phyloP scores from a whole-genome alignment of 2,113 vertebrate genomes.

The Cinclus mexicanus region DNA sequence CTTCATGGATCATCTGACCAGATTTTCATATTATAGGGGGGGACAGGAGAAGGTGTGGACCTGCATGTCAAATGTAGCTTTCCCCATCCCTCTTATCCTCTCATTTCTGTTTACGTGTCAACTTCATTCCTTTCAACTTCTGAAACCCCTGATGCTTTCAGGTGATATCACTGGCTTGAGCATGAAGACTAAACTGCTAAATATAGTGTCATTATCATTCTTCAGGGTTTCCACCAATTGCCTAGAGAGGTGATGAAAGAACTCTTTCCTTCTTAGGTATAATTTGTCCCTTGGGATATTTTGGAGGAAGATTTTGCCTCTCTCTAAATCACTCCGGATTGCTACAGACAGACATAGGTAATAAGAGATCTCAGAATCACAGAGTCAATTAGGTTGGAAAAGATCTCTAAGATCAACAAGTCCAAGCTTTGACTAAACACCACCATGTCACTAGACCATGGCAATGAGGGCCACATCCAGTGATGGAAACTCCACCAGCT shows the following conservation, averaged over 20 bases:
- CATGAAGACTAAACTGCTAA: background rate
- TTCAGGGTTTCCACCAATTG: background rate
- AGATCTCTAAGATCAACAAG: background rate
- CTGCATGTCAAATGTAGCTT: background rate
- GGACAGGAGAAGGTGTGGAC: background rate
- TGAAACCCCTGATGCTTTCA: background rate
- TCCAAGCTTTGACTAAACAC: background rate
- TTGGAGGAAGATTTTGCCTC: background rate
- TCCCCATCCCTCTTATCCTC: background rate
- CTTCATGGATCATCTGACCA: background rate
- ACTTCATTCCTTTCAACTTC: background rate
- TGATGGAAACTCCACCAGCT: background rate
- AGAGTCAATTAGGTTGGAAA: background rate
- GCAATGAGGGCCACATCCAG: background rate
- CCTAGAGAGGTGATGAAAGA: background rate
- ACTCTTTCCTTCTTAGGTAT: background rate
- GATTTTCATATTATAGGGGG: background rate
- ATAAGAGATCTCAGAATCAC: background rate
- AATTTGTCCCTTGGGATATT: background rate
- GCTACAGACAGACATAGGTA: background rate
- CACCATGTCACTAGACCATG: background rate
- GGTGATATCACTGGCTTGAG: background rate
- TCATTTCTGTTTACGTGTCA: background rate
- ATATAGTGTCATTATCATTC: background rate
- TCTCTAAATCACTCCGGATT: background rate